Base-by-base conservation (phyloP, 2,797 vertebrate genomes). In the Pangasius sanitwongsei region DNA sequence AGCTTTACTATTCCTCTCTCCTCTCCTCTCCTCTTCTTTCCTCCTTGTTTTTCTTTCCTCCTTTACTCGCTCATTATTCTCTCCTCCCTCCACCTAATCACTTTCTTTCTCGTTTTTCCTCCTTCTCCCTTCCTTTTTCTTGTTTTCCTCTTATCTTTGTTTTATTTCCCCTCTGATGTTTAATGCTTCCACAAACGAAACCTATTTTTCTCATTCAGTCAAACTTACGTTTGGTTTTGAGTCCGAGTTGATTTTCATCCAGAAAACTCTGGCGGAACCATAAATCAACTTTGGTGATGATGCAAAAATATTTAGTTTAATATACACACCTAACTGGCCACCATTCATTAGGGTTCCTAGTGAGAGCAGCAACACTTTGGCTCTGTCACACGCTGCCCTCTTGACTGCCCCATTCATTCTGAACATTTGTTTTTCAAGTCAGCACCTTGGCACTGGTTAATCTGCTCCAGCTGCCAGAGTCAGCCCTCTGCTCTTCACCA, bases 381-480 rank as follows among this genome's bases (percentile, higher is more conserved):
- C 81, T 70, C 53, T 23, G 28, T 89, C 89, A 80, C 91, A 74
- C 74, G 31, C 82, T 63, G 28, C 78, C 77, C 91, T 61, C 34
- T 87, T 85, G 37, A 88, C 88, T 83, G 59, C 75, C 57, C 48
- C 55, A 55, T 90, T 86, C 70, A 86, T 87, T 86, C 59, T 70
- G 50, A 80, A 37, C 41, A n/a, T 88, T 81, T 87, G 70, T 50
- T 84, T 88, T 77, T 65, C 48, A 77, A 88, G 69, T 82, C 57
- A 83, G 70, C 74, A 70, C 86, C 83, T 92, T 92, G 77, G 72
- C 87, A 91, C 75, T 59, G 41, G 74, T 89, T 75, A 28, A 75
- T 75, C 63, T 25, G 20, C 88, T 34, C 63, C 87, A 75, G 88
- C 90, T 88, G 91, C 86, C 91, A 91, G 83, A 81, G 72, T 92